Evolutionary conservation across 2,797 vertebrate genomes (phyloP).

Genomic region (Petrocephalus sullivani): DNA sequence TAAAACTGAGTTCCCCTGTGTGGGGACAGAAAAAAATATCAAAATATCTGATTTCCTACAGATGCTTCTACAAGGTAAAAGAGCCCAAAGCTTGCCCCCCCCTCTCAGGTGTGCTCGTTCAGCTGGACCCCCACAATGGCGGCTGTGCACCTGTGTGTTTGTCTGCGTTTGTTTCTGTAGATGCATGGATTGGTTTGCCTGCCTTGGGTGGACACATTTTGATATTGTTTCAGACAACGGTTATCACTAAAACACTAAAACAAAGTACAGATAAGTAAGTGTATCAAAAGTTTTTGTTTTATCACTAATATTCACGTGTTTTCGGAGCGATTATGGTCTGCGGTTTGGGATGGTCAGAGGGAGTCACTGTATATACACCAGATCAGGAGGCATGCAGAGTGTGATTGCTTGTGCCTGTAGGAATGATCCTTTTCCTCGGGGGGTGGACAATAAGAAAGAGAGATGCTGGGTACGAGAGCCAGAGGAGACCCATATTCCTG

Average conservation of each 20-base stretch:
- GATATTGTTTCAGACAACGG: neutral
- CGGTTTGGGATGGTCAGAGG: neutral
- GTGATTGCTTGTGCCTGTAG: neutral
- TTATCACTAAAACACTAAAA: neutral
- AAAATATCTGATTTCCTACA: neutral
- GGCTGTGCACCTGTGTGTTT: slow-evolving; percentile 28
- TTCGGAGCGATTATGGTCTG: neutral
- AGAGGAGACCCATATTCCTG: slow-evolving; percentile 54
- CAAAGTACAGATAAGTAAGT: neutral
- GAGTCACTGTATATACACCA: neutral
- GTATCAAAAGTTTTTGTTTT: neutral
- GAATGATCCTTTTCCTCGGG: neutral
- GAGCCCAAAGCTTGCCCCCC: neutral
- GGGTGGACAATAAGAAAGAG: neutral
- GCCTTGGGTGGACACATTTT: neutral
- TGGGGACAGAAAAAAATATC: neutral
- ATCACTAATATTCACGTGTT: neutral
- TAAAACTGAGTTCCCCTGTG: neutral
- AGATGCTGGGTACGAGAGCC: neutral
- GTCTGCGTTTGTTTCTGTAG: slow-evolving; percentile 10
- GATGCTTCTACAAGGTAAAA: neutral
- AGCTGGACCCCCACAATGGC: neutral
- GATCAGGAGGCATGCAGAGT: neutral
- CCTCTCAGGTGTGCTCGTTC: neutral
- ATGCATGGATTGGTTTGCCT: slow-evolving; percentile 3